Evolutionary conservation across 1,140 invertebrate species (phyloP).

Genomic region (Magallana angulata): DNA sequence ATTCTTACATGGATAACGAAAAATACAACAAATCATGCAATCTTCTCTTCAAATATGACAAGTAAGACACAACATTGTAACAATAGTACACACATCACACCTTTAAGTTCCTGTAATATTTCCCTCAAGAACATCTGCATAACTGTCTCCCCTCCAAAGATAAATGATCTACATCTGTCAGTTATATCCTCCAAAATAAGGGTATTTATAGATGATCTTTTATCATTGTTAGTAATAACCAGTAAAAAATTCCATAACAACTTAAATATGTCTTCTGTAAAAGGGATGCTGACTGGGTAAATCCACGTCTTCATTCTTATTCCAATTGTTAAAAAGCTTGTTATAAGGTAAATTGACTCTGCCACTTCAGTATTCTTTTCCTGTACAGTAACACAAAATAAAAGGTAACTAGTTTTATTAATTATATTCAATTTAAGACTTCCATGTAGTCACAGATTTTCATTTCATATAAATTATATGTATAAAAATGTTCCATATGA

Average conservation of each 20-base stretch:
- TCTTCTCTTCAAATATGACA: too few species aligned
- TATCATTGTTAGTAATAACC: not conserved
- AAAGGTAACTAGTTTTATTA: not conserved
- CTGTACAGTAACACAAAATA: not conserved
- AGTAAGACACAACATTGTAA: too few species aligned
- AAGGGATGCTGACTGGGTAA: conserved; percentile 8
- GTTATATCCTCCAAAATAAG: not conserved
- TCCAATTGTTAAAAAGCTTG: not conserved
- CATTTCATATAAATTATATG: not conserved
- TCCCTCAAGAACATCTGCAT: not conserved
- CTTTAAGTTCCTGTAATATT: not conserved
- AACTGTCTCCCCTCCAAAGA: not conserved
- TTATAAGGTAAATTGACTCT: not conserved
- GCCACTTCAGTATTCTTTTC: not conserved
- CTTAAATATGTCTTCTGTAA: not conserved
- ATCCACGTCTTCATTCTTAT: not conserved
- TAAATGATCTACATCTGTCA: not conserved
- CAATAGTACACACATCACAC: not conserved
- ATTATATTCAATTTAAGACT: too few species aligned
- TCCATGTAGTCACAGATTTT: not conserved
- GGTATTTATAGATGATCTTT: not conserved
- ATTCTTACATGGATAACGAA: not conserved
- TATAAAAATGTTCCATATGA: not conserved
- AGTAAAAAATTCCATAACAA: not conserved
- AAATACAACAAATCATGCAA: too few species aligned